Base-by-base conservation (phyloP, 2,113 vertebrate species). In the Cyanoramphus novaezelandiae region DNA sequence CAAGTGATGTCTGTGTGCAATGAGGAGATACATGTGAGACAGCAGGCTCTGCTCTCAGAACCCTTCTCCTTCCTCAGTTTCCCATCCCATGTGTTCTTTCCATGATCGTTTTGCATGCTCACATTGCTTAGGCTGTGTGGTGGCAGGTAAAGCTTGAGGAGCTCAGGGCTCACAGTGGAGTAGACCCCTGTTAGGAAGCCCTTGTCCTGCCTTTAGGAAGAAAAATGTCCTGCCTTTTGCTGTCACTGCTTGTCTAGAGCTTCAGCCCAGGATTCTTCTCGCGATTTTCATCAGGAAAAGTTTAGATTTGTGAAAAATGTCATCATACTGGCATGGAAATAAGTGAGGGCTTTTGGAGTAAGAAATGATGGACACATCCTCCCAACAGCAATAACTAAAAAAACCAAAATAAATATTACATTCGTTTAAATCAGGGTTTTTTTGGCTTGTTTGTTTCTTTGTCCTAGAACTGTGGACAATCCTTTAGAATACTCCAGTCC, bases 101-200 rank as follows among this genome's bases (percentile, higher is more conserved):
- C 1, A 0, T 6, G 15, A 39, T 57, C 65, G 29, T 70, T 72
- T 69, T 16, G 27, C 15, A n/a, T 17, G 17, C 52, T 18, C 6
- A 10, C 9, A 2, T 39, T 44, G 60, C 41, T 33, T 41, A 68
- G 25, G n/a, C 35, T 62, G 41, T 1, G 5, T 13, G 19, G 43
- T 65, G 28, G 2, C 5, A 20, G 24, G 49, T 6, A 72, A 76
- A 85, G 24, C 21, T 55, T 52, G 63, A 60, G 59, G 20, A 59
- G n/a, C 18, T 76, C 3, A 0, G 50, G 49, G 25, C 9, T 24
- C 1, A 1, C 13, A 15, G n/a, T 0, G 1, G 14, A 70, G 68
- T 1, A 1, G 46, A n/a, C 1, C 33, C 13, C 8, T 24, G 6
- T 4, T 3, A 62, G 41, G 50, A 86, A 60, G n/a, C 8, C 16